A percentile compares a stretch with the other conserved stretches of the same genome.
Evolutionary conservation across 2,113 vertebrate genomes (phyloP).

Genomic region (Macquaria ambigua): DNA sequence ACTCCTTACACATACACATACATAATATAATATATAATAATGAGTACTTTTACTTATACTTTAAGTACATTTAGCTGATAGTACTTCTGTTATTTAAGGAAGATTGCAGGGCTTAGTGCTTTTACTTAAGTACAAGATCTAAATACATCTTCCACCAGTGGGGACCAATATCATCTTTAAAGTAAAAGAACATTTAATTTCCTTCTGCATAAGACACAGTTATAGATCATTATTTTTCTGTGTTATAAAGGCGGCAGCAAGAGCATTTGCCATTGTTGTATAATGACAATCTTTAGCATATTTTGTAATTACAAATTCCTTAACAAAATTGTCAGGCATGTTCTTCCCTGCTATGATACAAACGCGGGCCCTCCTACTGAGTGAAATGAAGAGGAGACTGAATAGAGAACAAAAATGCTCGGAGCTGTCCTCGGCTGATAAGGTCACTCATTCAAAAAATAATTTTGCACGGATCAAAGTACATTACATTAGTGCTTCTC

Average conservation of each 20-base stretch:
- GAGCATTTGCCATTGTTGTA: background rate
- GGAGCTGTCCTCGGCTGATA: conserved; percentile 2
- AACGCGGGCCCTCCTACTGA: background rate
- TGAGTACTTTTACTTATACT: background rate
- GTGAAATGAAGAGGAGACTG: conserved; percentile 3
- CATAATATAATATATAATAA: too few species aligned
- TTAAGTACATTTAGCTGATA: background rate
- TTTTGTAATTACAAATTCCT: background rate
- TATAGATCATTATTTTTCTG: background rate
- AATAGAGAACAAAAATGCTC: conserved; percentile 20
- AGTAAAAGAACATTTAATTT: background rate
- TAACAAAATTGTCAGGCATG: background rate
- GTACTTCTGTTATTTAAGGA: too few species aligned
- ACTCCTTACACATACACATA: too few species aligned
- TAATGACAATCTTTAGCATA: background rate
- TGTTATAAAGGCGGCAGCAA: background rate
- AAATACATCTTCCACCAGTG: background rate
- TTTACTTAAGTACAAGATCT: background rate
- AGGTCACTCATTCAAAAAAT: conserved; percentile 23
- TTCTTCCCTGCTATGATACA: background rate
- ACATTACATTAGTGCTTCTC: conserved; percentile 24
- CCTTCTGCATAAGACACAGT: background rate
- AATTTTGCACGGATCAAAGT: conserved; percentile 23
- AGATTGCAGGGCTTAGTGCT: background rate
- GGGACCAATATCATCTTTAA: background rate